Conservation (phyloP, 2,113 vertebrate species). For the Phaetusa simplex region DNA sequence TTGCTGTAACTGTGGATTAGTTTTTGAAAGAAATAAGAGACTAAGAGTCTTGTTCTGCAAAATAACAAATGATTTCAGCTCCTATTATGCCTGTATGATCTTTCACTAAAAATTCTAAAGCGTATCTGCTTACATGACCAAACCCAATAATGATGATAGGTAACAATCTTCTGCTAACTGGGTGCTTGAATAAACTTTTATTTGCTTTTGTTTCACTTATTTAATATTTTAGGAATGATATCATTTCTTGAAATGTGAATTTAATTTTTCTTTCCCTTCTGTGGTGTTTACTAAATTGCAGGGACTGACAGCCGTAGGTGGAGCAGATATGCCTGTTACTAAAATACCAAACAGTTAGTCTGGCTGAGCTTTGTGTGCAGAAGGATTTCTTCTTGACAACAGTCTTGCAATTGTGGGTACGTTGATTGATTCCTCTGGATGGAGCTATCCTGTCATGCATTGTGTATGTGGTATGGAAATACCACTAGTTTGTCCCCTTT, state of each 20-base stretch:
- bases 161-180: background rate
- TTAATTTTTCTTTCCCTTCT: background rate
- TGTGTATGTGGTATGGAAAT: conserved; percentile 85
- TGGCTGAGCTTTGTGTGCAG: conserved; percentile 84
- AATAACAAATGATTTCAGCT: background rate
- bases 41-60: background rate
- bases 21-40: background rate
- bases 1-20: background rate
- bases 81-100: background rate
- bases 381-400: conserved; percentile 89
- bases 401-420: conserved; percentile 83
- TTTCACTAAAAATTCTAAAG: background rate
- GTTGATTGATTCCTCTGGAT: conserved; percentile 83
- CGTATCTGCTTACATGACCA: background rate
- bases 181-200: background rate
- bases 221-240: background rate
- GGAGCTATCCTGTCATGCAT: conserved; percentile 85
- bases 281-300: conserved; percentile 7
- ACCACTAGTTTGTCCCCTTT: background rate
- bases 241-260: background rate
- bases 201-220: background rate
- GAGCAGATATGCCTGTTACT: conserved; percentile 87
- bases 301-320: conserved; percentile 86
- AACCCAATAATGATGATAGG: background rate
- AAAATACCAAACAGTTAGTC: conserved; percentile 87